Evolutionary conservation across 2,888 invertebrate species (phyloP).

Genomic region (Chaetogeoica ovagalla): DNA sequence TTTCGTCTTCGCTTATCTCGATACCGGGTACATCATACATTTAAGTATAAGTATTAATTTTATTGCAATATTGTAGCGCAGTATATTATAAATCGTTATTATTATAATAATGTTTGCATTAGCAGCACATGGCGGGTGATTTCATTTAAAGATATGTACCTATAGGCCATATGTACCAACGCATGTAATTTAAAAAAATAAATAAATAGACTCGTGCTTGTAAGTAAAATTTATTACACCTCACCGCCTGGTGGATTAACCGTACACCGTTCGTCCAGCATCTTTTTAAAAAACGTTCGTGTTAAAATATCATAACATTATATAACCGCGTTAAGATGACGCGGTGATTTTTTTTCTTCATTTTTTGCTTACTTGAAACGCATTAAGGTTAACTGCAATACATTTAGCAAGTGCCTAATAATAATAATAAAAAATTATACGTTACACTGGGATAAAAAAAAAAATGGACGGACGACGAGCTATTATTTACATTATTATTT

Average conservation of each 20-base stretch:
- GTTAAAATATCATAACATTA: neutral
- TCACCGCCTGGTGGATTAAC: neutral
- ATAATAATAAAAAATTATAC: neutral
- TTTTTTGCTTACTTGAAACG: slow-evolving; percentile 27
- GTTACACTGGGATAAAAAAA: neutral
- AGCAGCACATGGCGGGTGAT: neutral
- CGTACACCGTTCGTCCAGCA: neutral
- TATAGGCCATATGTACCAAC: neutral
- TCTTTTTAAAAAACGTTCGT: too few relatives aligned
- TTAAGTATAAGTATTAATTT: neutral
- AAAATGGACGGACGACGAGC: neutral
- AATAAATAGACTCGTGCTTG: neutral
- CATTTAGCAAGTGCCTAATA: neutral
- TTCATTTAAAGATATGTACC: too few relatives aligned
- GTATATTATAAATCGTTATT: neutral
- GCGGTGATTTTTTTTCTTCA: slow-evolving; percentile 13
- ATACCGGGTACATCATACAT: neutral
- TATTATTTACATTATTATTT: neutral
- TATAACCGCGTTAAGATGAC: slow-evolving; percentile 25
- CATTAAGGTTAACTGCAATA: slow-evolving; percentile 38
- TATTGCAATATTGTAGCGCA: neutral
- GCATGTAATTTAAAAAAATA: neutral
- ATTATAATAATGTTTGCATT: neutral
- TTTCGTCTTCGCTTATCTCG: too few relatives aligned
- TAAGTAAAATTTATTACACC: neutral